phyloP scores from a whole-genome alignment of 2,888 invertebrate species.

The Lithophane socia region DNA sequence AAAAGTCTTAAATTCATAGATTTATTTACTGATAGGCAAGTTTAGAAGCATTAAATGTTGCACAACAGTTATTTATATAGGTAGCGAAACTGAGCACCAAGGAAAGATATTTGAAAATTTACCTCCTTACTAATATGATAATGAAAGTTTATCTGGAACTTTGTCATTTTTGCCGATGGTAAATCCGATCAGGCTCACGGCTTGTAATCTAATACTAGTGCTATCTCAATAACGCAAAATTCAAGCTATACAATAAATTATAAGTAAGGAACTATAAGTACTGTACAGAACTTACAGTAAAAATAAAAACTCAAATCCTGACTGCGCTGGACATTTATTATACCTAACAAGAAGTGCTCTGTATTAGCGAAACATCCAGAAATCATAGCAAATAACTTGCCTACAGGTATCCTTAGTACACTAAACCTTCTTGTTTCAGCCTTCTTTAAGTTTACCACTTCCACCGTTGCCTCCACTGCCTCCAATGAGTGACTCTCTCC shows the following conservation, averaged over 20 bases:
- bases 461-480: neutral
- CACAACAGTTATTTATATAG: too few relatives aligned
- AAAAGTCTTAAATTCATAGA: neutral
- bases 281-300: neutral
- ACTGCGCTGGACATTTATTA: too few relatives aligned
- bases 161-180: too few relatives aligned
- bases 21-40: too few relatives aligned
- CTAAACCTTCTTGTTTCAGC: slow-evolving; percentile 17
- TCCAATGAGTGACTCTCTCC: neutral
- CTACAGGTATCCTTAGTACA: neutral
- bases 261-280: too few relatives aligned
- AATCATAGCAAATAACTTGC: neutral
- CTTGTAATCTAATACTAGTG: neutral
- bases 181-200: too few relatives aligned
- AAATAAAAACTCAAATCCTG: neutral
- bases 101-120: neutral
- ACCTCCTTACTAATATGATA: too few relatives aligned
- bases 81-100: neutral
- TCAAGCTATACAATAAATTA: neutral
- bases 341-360: neutral
- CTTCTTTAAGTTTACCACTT: neutral
- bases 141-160: too few relatives aligned
- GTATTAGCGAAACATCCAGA: neutral
- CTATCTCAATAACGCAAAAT: neutral
- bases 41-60: too few relatives aligned